Percentiles rank a stretch among this genome's conserved stretches.
phyloP scores from a whole-genome alignment of 2,797 vertebrate genomes.

The Tragelaphus oryx region DNA sequence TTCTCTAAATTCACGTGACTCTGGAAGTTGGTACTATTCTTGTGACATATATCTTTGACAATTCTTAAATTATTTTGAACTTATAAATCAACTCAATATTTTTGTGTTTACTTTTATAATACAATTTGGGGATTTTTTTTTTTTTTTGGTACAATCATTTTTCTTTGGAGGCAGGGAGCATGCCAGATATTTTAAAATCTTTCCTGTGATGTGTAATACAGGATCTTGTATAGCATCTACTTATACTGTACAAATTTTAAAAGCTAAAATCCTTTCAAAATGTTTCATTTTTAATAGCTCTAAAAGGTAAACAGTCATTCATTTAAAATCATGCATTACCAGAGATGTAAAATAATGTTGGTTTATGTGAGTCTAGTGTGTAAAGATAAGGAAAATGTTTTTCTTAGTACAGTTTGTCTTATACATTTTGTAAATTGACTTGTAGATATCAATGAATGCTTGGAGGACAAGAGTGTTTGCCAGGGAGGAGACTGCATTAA shows the following conservation, averaged over 20 bases:
- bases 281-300: not conserved
- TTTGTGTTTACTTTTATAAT: slow-evolving; percentile 16
- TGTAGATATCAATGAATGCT: slow-evolving; percentile 96
- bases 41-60: not conserved
- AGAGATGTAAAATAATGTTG: not conserved
- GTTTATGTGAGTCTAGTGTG: not conserved
- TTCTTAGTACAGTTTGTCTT: not conserved
- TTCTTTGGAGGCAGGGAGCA: not conserved
- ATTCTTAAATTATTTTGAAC: not conserved
- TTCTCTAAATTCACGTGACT: not conserved
- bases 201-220: not conserved
- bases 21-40: not conserved
- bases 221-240: not conserved
- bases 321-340: not conserved
- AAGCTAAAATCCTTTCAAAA: slow-evolving; percentile 4
- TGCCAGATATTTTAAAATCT: not conserved
- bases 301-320: not conserved
- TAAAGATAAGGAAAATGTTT: not conserved
- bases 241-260: not conserved
- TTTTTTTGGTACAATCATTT: not conserved
- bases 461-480: slow-evolving; percentile 84
- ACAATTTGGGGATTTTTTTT: not conserved
- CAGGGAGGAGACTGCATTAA: slow-evolving; percentile 89
- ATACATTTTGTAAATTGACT: slow-evolving; percentile 45
- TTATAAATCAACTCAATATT: not conserved